Evolutionary conservation across 2,113 vertebrate genomes (phyloP), one percentile per base, ranked within the genome.

Genomic region (Isichthys henryi): DNA sequence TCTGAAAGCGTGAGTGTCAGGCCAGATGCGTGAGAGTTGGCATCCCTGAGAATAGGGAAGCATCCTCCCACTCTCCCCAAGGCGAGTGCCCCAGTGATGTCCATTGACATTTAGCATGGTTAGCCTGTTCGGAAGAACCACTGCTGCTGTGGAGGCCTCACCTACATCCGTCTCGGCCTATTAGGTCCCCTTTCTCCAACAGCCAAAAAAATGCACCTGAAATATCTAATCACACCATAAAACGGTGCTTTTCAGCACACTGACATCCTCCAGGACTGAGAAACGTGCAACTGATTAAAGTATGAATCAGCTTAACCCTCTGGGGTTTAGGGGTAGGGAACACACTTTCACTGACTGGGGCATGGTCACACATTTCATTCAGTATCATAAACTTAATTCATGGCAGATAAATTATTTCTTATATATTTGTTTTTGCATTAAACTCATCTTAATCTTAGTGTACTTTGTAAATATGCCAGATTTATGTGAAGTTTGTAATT

Each of bases 71-170:
- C 23, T 88, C 89, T 56, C 74, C 82, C 6, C 8, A 82, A 89
- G 90, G 88, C 77, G 88, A 89, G 66, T 9, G 7, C 19, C 83
- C 74, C 43, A 88, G 84, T 56, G 80, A 88, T 31, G 53, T 87
- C 82, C 70, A 90, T 87, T 86, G 70, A 91, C 86, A 82, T 52
- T 19, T 89, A 77, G 90, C 89, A 88, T 88, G 35, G 83, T 45
- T 23, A 70, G 11, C 84, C 86, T 45, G 46, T 89, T 53, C 0
- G 31, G 53, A 3, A 50, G 46, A 31, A 27, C 2, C 58, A 23
- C 50, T 58, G 35, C 82, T 35, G 43, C 2, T 0, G 4, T 49
- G 58, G 53, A 49, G 89, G 27, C n/a, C 56, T 62, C 53, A n/a
- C 58, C 43, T 86, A 6, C 17, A 10, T 87, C 35, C 87, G 58